Base-by-base conservation (phyloP, 1,140 invertebrate species). In the Plutomurus gul region DNA sequence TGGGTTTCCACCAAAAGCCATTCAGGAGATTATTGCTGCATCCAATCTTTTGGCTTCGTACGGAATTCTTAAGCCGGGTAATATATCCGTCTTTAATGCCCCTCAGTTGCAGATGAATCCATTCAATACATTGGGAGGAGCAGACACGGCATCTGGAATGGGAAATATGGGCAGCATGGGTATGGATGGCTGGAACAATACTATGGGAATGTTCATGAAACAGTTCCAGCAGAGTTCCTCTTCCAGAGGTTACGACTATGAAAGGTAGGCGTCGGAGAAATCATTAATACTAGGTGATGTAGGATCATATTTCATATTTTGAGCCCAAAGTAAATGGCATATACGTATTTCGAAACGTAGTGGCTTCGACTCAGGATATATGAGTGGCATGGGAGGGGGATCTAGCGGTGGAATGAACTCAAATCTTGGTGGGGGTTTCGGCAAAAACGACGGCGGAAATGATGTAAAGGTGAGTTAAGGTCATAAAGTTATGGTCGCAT, bases 191-290 rank as follows among this genome's bases (percentile, higher is more conserved):
- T 83, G 82, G 82, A 79, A 79, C 37, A 81, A 81, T 76, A 75
- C 79, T 20, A 81, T 81, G 79, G 81, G 82, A n/a, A 79, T 79
- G 80, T 83, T 83, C 56, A 81, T 83, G 82, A 83, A 81, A 75
- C 82, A 83, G 74, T 81, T 83, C 46, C 79, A 81, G 43, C 82
- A 83, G 74, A 71, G 73, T 46, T 36, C 72, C 36, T 56, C 76
- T 37, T 60, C 79, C 22, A 47, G 82, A 30, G 56, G 56, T 65
- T 65, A 65, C 56, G 56, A 65, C 56, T 65, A 65, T 36, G 56
- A 65, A 65, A 65, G 56, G 56, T 46, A 75, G 43, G 72, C 39
- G 43, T 30, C 72, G 43, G 36, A 40, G 37, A 47, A 7, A 49
- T 65, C 27, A 65, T n/a, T 43, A 39, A 56, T 27, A 25, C 8